Evolutionary conservation across 1,140 invertebrate species (phyloP).

Genomic region (Hyles vespertilio): DNA sequence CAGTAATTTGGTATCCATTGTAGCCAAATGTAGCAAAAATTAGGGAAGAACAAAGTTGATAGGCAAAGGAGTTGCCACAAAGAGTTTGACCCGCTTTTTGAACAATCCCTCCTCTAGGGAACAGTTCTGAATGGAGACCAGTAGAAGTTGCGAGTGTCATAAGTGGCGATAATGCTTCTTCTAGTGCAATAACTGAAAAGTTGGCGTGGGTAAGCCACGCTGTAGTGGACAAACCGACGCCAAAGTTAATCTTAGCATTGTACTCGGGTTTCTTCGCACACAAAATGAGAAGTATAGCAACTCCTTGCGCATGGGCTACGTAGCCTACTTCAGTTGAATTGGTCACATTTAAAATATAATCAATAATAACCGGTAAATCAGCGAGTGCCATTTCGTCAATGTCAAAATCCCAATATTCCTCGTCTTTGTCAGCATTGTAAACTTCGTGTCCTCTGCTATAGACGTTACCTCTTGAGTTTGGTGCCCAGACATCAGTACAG

Average conservation of each 20-base stretch:
- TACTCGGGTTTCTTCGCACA: conserved; percentile 71
- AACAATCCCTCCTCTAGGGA: conserved; percentile 6
- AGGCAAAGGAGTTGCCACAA: conserved; percentile 12
- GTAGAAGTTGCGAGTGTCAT: neutral
- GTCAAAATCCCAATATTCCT: conserved; percentile 78
- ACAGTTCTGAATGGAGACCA: conserved; percentile 16
- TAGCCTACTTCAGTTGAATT: conserved; percentile 76
- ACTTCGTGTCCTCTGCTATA: conserved; percentile 79
- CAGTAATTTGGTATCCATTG: conserved; percentile 21
- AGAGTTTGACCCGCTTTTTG: conserved; percentile 3
- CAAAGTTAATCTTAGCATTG: conserved; percentile 67
- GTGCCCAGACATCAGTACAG: conserved; percentile 81
- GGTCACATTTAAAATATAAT: conserved; percentile 76
- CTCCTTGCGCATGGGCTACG: conserved; percentile 82
- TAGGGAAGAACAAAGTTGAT: conserved; percentile 18
- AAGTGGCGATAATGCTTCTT: conserved; percentile 7
- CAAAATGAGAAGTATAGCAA: conserved; percentile 62
- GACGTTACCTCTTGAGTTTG: conserved; percentile 80
- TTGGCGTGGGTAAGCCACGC: conserved; percentile 38
- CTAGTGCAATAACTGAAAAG: conserved; percentile 17
- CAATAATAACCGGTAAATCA: conserved; percentile 28
- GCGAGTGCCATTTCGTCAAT: conserved; percentile 37
- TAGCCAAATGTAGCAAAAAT: conserved; percentile 21
- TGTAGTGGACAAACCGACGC: conserved; percentile 74
- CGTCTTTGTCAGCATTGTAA: conserved; percentile 74